These are phyloP conservation scores for Linnaemya vulpina DNA, from an alignment of 2,888 invertebrate species.

Conservation along the genomic window DNA sequence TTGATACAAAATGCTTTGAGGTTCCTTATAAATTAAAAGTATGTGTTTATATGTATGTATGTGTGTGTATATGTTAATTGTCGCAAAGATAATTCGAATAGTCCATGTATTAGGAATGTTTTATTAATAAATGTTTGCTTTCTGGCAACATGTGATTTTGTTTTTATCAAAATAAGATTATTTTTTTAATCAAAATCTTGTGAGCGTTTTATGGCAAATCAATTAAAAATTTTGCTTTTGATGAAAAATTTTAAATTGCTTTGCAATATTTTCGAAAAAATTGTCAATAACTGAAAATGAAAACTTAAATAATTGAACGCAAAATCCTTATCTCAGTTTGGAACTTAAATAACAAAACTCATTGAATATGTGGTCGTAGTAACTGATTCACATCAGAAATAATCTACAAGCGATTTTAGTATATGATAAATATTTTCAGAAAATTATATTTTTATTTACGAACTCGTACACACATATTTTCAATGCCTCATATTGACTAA, in stretches of 20 bases:
- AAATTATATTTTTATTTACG: background rate
- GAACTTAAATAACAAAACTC: background rate
- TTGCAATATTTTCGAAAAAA: too few relatives aligned
- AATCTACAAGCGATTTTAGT: background rate
- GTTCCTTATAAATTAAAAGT: background rate
- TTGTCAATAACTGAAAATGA: too few relatives aligned
- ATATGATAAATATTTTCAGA: background rate
- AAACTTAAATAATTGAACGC: too few relatives aligned
- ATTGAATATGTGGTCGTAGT: background rate
- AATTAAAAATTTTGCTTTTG: background rate
- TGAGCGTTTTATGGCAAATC: background rate
- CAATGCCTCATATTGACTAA: background rate
- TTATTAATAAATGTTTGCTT: background rate
- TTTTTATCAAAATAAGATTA: constrained; percentile 10
- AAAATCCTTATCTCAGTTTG: background rate
- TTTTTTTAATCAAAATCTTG: constrained; percentile 15
- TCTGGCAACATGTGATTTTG: background rate
- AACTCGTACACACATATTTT: too few relatives aligned
- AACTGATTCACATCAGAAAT: background rate
- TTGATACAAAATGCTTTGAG: background rate
- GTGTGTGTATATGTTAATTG: background rate
- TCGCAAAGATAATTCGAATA: constrained; percentile 24
- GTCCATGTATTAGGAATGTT: background rate
- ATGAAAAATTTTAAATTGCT: too few relatives aligned
- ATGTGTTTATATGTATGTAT: background rate